phyloP scores from a whole-genome alignment of 2,113 vertebrate genomes.

The Phodopus roborovskii region DNA sequence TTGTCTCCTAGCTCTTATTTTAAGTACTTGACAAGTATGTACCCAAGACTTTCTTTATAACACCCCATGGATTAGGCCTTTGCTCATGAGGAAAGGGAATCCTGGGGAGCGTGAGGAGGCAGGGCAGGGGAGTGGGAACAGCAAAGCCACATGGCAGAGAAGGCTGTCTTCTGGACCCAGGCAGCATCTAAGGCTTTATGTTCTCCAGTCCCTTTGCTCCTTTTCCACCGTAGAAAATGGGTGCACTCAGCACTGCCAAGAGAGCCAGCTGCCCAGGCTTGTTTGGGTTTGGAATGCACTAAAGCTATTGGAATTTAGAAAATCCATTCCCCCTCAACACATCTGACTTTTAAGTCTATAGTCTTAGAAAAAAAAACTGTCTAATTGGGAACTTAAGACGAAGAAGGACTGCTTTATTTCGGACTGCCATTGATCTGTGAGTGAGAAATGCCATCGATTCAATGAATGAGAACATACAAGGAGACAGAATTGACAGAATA shows the following conservation, averaged over 20 bases:
- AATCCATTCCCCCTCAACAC: not conserved
- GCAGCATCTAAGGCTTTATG: not conserved
- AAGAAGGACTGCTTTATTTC: not conserved
- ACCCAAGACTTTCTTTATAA: not conserved
- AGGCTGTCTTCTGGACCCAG: not conserved
- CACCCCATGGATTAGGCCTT: not conserved
- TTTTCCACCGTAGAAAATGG: rapidly evolving
- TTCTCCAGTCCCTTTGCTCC: not conserved
- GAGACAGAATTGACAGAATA: conserved; percentile 9
- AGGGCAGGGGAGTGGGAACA: too few species aligned
- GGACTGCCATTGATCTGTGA: conserved; percentile 18
- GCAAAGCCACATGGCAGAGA: rapidly evolving
- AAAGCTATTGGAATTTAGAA: not conserved
- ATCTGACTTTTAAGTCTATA: conserved; percentile 47
- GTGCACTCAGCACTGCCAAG: not conserved
- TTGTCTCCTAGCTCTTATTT: not conserved
- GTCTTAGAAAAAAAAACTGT: not conserved
- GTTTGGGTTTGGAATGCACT: not conserved
- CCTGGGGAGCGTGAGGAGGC: not conserved
- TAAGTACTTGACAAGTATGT: not conserved
- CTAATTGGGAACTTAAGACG: conserved; percentile 28
- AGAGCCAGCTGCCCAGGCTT: not conserved
- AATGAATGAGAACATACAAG: not conserved
- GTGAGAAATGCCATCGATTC: conserved; percentile 22
- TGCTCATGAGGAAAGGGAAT: not conserved